A percentile compares a stretch with the other conserved stretches of the same genome.
Evolutionary conservation across 2,113 vertebrate species (phyloP).

Genomic region (Macroglossus sobrinus): DNA sequence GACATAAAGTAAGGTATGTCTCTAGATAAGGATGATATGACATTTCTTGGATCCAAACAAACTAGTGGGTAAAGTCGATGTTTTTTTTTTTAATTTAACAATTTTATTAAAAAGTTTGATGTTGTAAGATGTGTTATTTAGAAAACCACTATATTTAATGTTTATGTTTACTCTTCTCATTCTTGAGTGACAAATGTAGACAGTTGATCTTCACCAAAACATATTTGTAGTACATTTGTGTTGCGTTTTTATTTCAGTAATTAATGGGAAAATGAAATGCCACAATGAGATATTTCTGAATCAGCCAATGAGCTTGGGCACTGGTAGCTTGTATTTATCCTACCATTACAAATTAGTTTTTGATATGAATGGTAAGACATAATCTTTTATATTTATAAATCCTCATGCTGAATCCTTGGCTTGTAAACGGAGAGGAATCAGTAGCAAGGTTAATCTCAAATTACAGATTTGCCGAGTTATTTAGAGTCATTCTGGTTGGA

Average conservation of each 20-base stretch:
- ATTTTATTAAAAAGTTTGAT: neutral
- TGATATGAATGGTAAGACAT: conserved; percentile 57
- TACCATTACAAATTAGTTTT: conserved; percentile 67
- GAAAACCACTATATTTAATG: neutral
- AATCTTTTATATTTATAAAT: conserved; percentile 56
- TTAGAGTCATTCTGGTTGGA: conserved; percentile 1
- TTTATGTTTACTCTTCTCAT: conserved; percentile 2
- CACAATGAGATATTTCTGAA: conserved; percentile 34
- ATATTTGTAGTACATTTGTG: conserved; percentile 12
- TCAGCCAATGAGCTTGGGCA: conserved; percentile 21
- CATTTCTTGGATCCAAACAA: neutral
- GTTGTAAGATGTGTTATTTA: neutral
- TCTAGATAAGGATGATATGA: neutral
- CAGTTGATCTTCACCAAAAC: conserved; percentile 25
- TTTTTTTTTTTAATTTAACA: neutral
- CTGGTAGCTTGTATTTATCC: conserved; percentile 33
- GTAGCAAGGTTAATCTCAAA: neutral
- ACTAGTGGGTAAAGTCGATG: neutral
- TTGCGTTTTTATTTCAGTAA: conserved; percentile 51
- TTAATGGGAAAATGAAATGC: conserved; percentile 64
- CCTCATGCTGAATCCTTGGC: conserved; percentile 1
- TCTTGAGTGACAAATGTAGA: conserved; percentile 5
- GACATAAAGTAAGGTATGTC: neutral
- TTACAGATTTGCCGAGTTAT: conserved; percentile 42
- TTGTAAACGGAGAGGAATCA: conserved; percentile 37